Base-by-base conservation (phyloP, 2,888 invertebrate species). In the Agriopis aurantiaria region DNA sequence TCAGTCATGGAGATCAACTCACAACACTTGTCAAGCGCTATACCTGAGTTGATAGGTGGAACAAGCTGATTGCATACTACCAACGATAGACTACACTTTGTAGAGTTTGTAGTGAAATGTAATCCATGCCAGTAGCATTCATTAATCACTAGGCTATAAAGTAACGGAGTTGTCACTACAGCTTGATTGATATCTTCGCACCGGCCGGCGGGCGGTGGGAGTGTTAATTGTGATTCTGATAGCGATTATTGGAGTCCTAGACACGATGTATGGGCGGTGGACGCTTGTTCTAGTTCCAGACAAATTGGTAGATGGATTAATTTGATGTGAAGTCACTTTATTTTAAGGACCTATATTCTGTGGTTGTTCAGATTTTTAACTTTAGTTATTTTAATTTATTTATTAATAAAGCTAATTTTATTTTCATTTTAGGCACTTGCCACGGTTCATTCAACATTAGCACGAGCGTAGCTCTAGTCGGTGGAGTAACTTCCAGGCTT, bases 111-210 rank as follows among this genome's bases (percentile, higher is more conserved):
- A 64, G 17, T 59, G 56, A 51, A 23, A 62, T 49, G 59, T 64
- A 68, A 55, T 49, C 59, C 59, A 48, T 10, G 48, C 61, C 51
- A 62, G 66, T 33, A 33, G 8, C 65, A 41, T 53, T 43, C 51
- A 58, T 63, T 63, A 68, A 59, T 59, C 68, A 63, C 48, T 43
- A 40, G 46, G 23, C 51, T 58, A 68, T 68, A 67, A 59, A 68
- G 11, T 63, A 68, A 68, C 68, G 68, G 68, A 68, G 46, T 63
- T 68, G 68, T 68, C 68, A 68, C 62, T 67, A 43, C 33, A 8
- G 41, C 23, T n/a, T 53, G 68, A 63, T 63, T 68, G 68, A 63
- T 63, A 58, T 53, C 62, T 8, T 9, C 43, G 8, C 8, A 8
- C 43, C 43, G 48, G 48, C 48, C n/a, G 48, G n/a, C 5, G 45